These are phyloP conservation scores for Spongia lamella DNA, from an alignment of 37 sponge, comb jelly and placozoan genomes.

Conservation along the genomic window DNA sequence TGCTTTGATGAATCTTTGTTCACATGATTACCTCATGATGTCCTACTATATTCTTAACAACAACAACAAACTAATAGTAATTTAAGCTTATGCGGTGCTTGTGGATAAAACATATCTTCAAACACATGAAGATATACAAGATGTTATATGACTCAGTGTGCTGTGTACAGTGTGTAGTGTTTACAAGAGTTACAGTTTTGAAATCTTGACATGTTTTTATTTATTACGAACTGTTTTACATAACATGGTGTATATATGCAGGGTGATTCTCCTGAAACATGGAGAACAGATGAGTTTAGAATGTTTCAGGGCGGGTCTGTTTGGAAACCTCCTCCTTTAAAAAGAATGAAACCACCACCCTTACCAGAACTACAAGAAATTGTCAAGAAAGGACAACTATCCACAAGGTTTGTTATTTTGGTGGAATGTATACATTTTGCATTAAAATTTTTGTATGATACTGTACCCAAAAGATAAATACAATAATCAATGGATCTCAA, in stretches of 20 bases:
- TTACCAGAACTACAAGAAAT: constrained; percentile 63
- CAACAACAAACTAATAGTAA: too few relatives aligned
- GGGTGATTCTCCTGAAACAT: constrained; percentile 95
- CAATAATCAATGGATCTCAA: too few relatives aligned
- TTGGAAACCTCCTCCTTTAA: constrained; percentile 95
- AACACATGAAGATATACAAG: too few relatives aligned
- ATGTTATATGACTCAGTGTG: background rate
- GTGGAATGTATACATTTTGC: background rate
- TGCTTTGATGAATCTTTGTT: too few relatives aligned
- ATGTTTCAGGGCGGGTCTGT: constrained; percentile 96
- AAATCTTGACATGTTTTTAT: background rate
- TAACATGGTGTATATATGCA: too few relatives aligned
- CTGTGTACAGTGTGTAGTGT: background rate
- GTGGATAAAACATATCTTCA: too few relatives aligned
- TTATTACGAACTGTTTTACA: too few relatives aligned
- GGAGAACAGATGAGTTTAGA: constrained; percentile 91
- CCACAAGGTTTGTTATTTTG: constrained; percentile 51
- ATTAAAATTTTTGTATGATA: too few relatives aligned
- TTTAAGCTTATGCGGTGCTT: too few relatives aligned
- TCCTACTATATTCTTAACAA: too few relatives aligned
- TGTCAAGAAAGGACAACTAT: constrained; percentile 82
- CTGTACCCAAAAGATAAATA: too few relatives aligned
- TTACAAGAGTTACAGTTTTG: background rate
- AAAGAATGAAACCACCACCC: constrained; percentile 62
- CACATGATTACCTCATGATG: too few relatives aligned